Conservation (phyloP, 1,140 invertebrate species). For the Dendrolimus punctatus region DNA sequence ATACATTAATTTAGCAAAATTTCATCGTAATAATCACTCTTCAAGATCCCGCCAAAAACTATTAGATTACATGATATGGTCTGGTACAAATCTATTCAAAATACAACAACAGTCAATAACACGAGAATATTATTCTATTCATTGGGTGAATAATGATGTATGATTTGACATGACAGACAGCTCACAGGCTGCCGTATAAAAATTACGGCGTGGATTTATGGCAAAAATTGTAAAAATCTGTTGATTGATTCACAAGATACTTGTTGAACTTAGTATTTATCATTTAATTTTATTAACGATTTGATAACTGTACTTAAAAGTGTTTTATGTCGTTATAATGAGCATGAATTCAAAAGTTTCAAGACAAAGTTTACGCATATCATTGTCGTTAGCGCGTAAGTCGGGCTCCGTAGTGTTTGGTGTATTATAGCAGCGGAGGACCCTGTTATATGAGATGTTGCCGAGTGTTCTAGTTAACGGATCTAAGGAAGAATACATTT, state of each 20-base stretch:
- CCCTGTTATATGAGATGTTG: constrained; percentile 45
- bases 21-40: no score
- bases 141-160: constrained; percentile 36
- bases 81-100: no score
- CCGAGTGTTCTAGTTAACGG: constrained; percentile 34
- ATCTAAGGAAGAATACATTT: constrained; percentile 53
- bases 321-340: constrained; percentile 54
- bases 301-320: constrained; percentile 28
- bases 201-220: constrained; percentile 67
- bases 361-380: constrained; percentile 66
- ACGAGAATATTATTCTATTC: constrained; percentile 17
- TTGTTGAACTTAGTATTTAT: constrained; percentile 19
- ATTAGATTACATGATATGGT: no score
- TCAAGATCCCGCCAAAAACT: no score
- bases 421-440: constrained; percentile 54
- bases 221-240: constrained; percentile 47
- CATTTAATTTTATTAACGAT: constrained; percentile 13
- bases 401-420: constrained; percentile 41
- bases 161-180: constrained; percentile 21
- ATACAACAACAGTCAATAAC: constrained; percentile 4
- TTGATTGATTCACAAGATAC: constrained; percentile 36
- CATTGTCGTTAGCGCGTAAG: constrained; percentile 55
- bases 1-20: no score
- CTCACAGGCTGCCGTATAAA: constrained; percentile 40
- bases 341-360: constrained; percentile 61